Conservation (phyloP, 2,113 vertebrate genomes). For the Taurulus bubalis region DNA sequence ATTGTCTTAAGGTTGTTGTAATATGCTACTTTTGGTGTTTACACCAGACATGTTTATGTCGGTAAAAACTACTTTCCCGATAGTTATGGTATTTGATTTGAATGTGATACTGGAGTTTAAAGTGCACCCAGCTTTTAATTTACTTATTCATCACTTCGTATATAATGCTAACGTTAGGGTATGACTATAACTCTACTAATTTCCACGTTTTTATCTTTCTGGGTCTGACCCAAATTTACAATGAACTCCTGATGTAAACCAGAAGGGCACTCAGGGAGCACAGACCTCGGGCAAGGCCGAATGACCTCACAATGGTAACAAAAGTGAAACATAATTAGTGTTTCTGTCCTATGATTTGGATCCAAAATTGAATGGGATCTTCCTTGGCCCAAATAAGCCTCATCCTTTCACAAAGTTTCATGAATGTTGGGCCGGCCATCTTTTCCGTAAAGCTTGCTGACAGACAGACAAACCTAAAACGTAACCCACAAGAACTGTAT, state of each 20-base stretch:
- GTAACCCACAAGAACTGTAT: background rate
- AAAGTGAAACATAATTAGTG: background rate
- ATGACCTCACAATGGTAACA: background rate
- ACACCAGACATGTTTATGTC: background rate
- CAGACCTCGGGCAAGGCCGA: background rate
- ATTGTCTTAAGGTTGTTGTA: background rate
- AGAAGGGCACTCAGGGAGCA: background rate
- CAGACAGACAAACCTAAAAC: background rate
- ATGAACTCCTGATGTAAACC: background rate
- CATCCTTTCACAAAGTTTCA: background rate
- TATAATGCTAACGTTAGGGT: background rate
- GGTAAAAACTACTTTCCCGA: background rate
- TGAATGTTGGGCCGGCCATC: background rate
- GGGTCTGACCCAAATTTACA: background rate
- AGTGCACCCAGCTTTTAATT: background rate
- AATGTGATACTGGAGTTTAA: background rate
- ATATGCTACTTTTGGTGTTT: background rate
- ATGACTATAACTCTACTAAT: background rate
- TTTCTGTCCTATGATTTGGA: background rate
- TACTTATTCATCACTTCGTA: background rate
- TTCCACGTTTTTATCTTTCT: background rate
- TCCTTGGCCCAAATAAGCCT: background rate
- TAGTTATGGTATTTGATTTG: background rate
- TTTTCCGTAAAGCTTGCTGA: background rate
- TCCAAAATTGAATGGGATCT: background rate